phyloP scores from a whole-genome alignment of 2,797 vertebrate species.

The Hipposideros larvatus region DNA sequence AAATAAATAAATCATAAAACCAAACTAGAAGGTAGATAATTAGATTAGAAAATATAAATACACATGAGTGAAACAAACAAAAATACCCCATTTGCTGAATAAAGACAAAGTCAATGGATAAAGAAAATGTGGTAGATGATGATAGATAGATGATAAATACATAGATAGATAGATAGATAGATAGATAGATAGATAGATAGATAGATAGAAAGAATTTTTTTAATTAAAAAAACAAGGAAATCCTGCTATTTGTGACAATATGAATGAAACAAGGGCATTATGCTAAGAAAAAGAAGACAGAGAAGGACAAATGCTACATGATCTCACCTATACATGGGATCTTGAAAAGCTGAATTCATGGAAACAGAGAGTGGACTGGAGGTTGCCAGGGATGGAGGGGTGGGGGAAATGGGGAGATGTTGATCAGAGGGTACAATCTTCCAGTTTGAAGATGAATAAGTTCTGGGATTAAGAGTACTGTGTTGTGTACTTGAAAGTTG shows the following conservation, averaged over 20 bases:
- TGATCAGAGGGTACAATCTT: neutral
- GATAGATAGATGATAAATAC: neutral
- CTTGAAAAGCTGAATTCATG: neutral
- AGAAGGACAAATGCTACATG: neutral
- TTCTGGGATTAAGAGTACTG: neutral
- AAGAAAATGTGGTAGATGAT: neutral
- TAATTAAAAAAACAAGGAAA: neutral
- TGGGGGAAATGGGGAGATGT: neutral
- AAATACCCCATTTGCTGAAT: neutral
- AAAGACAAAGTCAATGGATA: neutral
- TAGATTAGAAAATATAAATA: neutral
- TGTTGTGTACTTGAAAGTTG: neutral
- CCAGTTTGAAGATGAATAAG: neutral
- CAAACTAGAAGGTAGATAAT: neutral
- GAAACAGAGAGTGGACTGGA: neutral
- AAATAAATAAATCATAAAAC: constrained; percentile 18
- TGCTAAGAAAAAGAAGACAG: neutral
- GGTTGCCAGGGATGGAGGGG: neutral
- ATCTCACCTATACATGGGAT: neutral
- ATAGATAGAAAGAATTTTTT: too few species aligned
- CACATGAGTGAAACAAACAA: neutral
- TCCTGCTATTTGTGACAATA: neutral
- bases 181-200: too few species aligned
- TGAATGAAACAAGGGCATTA: neutral
- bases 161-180: too few species aligned